Base-by-base conservation (phyloP, 2,888 invertebrate genomes). In the Chymomyza amoena region DNA sequence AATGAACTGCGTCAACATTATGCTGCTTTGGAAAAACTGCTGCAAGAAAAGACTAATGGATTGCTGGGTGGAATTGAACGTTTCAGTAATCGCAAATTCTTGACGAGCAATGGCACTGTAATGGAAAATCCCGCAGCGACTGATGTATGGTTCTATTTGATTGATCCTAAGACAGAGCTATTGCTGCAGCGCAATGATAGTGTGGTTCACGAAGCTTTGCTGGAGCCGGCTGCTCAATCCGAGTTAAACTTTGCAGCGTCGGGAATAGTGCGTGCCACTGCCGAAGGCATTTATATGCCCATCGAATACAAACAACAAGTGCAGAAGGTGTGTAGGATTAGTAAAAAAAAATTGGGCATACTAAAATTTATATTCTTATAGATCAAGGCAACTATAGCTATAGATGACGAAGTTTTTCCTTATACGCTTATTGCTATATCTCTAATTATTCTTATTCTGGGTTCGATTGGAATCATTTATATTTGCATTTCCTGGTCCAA, bases 401-500 rank as follows among this genome's bases (percentile, higher is more conserved):
- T 94, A 66, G 93, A 93, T 76, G 94, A 93, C 79, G 95, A 95
- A 72, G 96, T 97, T 9, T 96, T 97, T 80, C 98, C 97, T 18
- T 97, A 97, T 78, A 97, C 97, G 0, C 93, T 98, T 36, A 96
- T 98, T 75, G 96, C 97, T 15, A 94, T 98, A 1, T 98, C 97
- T 0, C 95, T 96, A 67, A 94, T 98, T n/a, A 98, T 98, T 72
- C 94, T 98, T 52, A 94, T 98, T 1, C 94, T 97, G 9, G 97
- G 97, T 9, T 93, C 96, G 13, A 95, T 96, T 64, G 98, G 97
- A 6, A 97, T 98, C 61, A 95, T 97, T 64, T 98, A 98, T 89
- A 97, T 98, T 72, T 97, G 98, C 91, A 95, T 97, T 65, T 97
- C 97, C 1, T 98, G 98, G 97, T 96, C 97, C 67, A 96, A 96